These are phyloP conservation scores for Aurelia sp. DNA, from an alignment of 30 jellyfish, hydroid and myxozoan species.

Conservation along the genomic window DNA sequence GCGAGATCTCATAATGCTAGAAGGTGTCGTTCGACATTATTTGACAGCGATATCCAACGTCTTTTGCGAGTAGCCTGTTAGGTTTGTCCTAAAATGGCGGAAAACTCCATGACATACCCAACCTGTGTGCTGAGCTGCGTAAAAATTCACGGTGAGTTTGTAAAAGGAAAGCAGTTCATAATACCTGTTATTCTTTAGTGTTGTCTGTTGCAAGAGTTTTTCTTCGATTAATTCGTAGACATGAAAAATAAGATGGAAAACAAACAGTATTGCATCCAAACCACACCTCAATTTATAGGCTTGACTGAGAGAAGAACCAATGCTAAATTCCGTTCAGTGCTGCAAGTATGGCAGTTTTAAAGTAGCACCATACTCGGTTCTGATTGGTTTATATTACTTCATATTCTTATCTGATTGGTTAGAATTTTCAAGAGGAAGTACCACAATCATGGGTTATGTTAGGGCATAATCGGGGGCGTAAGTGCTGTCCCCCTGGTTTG, in stretches of 20 bases:
- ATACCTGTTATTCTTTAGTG: conserved; percentile 31
- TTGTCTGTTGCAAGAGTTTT: neutral
- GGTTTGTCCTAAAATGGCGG: neutral
- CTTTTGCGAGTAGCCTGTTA: too few relatives aligned
- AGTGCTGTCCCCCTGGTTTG: conserved; percentile 61
- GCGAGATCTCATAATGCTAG: too few relatives aligned
- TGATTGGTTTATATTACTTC: conserved; percentile 39
- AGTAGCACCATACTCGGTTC: conserved; percentile 13
- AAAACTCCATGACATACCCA: too few relatives aligned
- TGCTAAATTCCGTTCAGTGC: conserved; percentile 72
- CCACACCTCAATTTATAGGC: conserved; percentile 83
- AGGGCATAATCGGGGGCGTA: conserved; percentile 53
- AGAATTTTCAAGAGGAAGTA: conserved; percentile 61
- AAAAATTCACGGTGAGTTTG: too few relatives aligned
- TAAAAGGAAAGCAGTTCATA: too few relatives aligned
- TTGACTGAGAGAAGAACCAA: conserved; percentile 53
- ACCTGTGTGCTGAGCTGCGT: too few relatives aligned
- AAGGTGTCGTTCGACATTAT: too few relatives aligned
- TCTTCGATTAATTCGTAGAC: conserved; percentile 36
- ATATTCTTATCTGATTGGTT: conserved; percentile 52
- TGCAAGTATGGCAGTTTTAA: conserved; percentile 45
- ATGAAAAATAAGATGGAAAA: conserved; percentile 46
- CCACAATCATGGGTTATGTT: conserved; percentile 14
- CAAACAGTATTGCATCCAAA: conserved; percentile 67
- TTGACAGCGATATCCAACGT: too few relatives aligned